A percentile compares a stretch with the other conserved stretches of the same genome.
These are phyloP conservation scores for Tyria jacobaeae DNA, from an alignment of 2,888 invertebrate genomes.

Conservation along the genomic window DNA sequence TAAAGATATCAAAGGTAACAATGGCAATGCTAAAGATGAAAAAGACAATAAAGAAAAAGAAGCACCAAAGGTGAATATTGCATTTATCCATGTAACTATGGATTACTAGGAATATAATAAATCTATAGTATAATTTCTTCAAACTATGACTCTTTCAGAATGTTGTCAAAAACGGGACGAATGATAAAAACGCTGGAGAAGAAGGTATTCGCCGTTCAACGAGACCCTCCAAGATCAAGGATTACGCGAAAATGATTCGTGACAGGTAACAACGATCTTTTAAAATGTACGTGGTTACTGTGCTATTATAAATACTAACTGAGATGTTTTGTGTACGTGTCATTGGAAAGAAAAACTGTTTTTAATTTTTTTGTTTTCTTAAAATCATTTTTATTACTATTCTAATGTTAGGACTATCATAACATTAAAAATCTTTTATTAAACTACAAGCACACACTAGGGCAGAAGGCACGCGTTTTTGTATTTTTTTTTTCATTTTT, in stretches of 20 bases:
- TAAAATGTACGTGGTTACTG: not conserved
- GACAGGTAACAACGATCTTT: conserved; percentile 61
- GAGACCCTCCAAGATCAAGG: conserved; percentile 83
- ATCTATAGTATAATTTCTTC: too few species aligned
- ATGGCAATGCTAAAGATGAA: conserved; percentile 59
- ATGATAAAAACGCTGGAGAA: conserved; percentile 60
- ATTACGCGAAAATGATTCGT: conserved; percentile 86
- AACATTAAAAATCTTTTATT: not conserved
- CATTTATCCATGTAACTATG: too few species aligned
- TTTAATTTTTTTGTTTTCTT: not conserved
- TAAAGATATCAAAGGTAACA: conserved; percentile 61
- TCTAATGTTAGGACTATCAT: not conserved
- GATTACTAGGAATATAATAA: too few species aligned
- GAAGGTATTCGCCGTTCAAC: conserved; percentile 80
- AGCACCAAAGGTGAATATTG: conserved; percentile 48
- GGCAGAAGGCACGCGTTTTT: not conserved
- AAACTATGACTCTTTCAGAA: conserved; percentile 66
- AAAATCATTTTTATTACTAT: not conserved
- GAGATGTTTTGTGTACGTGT: too few species aligned
- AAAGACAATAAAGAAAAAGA: conserved; percentile 55
- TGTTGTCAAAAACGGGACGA: conserved; percentile 69
- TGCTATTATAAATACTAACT: not conserved
- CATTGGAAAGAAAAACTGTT: too few species aligned
- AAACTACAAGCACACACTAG: too few species aligned
- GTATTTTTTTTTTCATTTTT: too few species aligned